Base-by-base conservation (phyloP, 2,113 vertebrate genomes). In the Ciconia boyciana region DNA sequence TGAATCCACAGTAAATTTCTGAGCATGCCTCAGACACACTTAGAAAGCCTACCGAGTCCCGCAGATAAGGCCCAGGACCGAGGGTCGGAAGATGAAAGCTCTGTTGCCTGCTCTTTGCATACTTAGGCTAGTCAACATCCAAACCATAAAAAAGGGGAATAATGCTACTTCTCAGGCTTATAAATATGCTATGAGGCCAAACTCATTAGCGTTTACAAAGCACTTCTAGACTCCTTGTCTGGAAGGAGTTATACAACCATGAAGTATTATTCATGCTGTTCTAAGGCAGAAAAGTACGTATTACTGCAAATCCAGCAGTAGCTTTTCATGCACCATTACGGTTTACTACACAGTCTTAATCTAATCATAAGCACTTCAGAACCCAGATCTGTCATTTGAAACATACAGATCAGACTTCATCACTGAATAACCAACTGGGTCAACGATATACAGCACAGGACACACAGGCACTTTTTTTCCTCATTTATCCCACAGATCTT, bases 311-410 rank as follows among this genome's bases (percentile, higher is more conserved):
- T 95, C 94, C 95, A 92, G 82, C 87, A 90, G 87, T 51, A 95
- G 95, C 75, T 96, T 89, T 96, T 91, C 95, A 95, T 96, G 91
- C 93, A 80, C 94, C 94, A 94, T 95, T 97, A 94, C 88, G 87
- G 90, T 96, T 96, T 93, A 97, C 93, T 78, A 91, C 89, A 86
- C 68, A 81, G 89, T 88, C 91, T 93, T 96, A 96, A 97, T 93
- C 91, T 94, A 92, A 94, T 95, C 95, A 90, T 90, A 96, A 95
- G 91, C 96, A 97, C 82, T 96, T 96, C 97, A 90, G 89, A 94
- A 96, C 89, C 94, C 92, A 96, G 93, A 96, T 92, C 95, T 96
- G 94, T 96, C 96, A 90, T 81, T 92, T 0, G 10, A 95, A 97
- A 92, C 93, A 90, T 13, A 83, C 46, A 92, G 89, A 93, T 86